Evolutionary conservation across 2,888 invertebrate species (phyloP).

Genomic region (Antheraea yamamai): DNA sequence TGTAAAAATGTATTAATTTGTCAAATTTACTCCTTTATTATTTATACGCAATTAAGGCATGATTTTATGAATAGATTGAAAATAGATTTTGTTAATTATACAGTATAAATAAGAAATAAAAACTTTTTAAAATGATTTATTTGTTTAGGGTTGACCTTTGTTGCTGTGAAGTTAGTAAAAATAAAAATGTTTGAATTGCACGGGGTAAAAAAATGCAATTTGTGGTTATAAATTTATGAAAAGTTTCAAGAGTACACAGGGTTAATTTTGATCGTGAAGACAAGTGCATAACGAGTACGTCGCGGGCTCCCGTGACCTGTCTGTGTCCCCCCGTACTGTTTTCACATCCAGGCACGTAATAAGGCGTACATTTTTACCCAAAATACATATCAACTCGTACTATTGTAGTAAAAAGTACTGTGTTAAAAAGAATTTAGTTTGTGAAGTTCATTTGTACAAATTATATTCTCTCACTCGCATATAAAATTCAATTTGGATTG

Average conservation of each 20-base stretch:
- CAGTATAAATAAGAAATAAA: not conserved
- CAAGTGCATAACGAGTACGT: conserved; percentile 65
- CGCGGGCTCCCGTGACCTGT: conserved; percentile 60
- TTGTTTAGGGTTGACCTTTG: not conserved
- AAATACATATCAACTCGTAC: not conserved
- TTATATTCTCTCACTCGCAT: no score
- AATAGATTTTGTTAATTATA: not conserved
- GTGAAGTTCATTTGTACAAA: no score
- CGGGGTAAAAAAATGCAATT: not conserved
- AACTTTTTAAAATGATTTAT: not conserved
- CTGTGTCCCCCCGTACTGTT: conserved; percentile 42
- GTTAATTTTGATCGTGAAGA: conserved; percentile 42
- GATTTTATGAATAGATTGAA: not conserved
- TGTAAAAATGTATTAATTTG: not conserved
- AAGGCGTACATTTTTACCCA: conserved; percentile 1
- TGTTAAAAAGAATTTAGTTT: no score
- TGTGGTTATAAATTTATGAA: conserved; percentile 21
- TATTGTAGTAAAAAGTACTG: not conserved
- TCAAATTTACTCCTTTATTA: not conserved
- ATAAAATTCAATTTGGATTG: no score
- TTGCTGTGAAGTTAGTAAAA: not conserved
- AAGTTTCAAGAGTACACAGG: conserved; percentile 21
- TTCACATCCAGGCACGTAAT: conserved; percentile 21
- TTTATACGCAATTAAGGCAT: not conserved
- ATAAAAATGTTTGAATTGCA: not conserved